Evolutionary conservation across 1,140 invertebrate species (phyloP).

Genomic region (Ips typographus): DNA sequence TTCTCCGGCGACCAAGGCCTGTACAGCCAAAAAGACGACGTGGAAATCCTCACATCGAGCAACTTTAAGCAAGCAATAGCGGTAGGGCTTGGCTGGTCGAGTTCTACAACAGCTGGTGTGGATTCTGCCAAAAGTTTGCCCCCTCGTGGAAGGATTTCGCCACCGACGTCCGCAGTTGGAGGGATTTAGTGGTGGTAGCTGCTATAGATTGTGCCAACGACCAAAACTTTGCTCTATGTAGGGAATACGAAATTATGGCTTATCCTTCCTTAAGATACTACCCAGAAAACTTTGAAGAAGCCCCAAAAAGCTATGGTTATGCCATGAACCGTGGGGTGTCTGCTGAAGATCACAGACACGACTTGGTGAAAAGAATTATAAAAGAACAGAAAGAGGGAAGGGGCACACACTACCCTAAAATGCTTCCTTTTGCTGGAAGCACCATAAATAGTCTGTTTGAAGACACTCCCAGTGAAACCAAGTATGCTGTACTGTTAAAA

Average conservation of each 20-base stretch:
- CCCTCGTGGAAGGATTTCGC: slow-evolving; percentile 76
- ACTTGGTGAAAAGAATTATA: slow-evolving; percentile 62
- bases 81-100: slow-evolving; percentile 71
- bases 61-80: slow-evolving; percentile 64
- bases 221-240: slow-evolving; percentile 74
- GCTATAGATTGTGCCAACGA: slow-evolving; percentile 75
- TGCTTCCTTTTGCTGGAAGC: slow-evolving; percentile 60
- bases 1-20: slow-evolving; percentile 52
- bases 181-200: slow-evolving; percentile 55
- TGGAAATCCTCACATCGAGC: slow-evolving; percentile 59
- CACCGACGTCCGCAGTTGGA: slow-evolving; percentile 60
- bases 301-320: slow-evolving; percentile 60
- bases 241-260: slow-evolving; percentile 81
- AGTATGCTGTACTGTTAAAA: slow-evolving; percentile 62
- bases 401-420: slow-evolving; percentile 60
- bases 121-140: slow-evolving; percentile 81
- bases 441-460: slow-evolving; percentile 51
- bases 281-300: slow-evolving; percentile 61
- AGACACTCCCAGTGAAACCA: slow-evolving; percentile 45
- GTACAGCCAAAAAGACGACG: slow-evolving; percentile 61
- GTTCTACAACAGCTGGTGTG: slow-evolving; percentile 90
- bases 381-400: slow-evolving; percentile 62
- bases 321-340: slow-evolving; percentile 48
- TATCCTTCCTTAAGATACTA: slow-evolving; percentile 84
- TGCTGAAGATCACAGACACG: slow-evolving; percentile 58